These are phyloP conservation scores for Baccha elongata DNA, from an alignment of 2,888 invertebrate genomes.

Conservation along the genomic window DNA sequence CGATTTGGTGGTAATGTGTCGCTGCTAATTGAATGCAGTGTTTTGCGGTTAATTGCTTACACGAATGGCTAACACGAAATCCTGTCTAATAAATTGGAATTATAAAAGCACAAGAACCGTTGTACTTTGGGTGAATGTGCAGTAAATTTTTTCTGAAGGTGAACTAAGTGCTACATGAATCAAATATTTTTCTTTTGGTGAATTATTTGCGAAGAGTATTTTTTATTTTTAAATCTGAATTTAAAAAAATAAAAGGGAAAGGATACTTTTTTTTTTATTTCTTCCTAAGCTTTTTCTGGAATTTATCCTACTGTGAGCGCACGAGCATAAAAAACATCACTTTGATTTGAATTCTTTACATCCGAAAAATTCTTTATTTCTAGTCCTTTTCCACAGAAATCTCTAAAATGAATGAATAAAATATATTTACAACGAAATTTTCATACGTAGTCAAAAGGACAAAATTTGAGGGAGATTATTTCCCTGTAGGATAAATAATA, in stretches of 20 bases:
- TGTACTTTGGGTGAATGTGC: slow-evolving; percentile 16
- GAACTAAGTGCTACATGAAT: slow-evolving; percentile 39
- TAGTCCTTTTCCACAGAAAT: not conserved
- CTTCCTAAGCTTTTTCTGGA: not conserved
- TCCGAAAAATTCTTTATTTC: not conserved
- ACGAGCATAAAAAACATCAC: not conserved
- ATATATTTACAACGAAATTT: not conserved
- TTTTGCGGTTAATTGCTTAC: slow-evolving; percentile 60
- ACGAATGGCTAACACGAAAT: slow-evolving; percentile 47
- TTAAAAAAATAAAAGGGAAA: no score
- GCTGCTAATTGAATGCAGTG: slow-evolving; percentile 49
- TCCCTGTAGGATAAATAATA: not conserved
- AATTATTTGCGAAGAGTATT: not conserved
- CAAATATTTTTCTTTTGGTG: slow-evolving; percentile 4
- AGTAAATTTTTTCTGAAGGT: slow-evolving; percentile 42
- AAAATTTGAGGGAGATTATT: slow-evolving; percentile 1
- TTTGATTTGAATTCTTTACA: not conserved
- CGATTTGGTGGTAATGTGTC: slow-evolving; percentile 28
- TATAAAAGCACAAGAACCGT: slow-evolving; percentile 23
- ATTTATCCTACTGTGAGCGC: not conserved
- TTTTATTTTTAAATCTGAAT: not conserved
- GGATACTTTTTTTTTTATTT: no score
- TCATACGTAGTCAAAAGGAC: not conserved
- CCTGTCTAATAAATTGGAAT: slow-evolving; percentile 53
- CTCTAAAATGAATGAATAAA: not conserved